Percentiles rank a stretch among this genome's conserved stretches.
Evolutionary conservation across 1,140 invertebrate species (phyloP).

Genomic region (Calephelis virginiensis): DNA sequence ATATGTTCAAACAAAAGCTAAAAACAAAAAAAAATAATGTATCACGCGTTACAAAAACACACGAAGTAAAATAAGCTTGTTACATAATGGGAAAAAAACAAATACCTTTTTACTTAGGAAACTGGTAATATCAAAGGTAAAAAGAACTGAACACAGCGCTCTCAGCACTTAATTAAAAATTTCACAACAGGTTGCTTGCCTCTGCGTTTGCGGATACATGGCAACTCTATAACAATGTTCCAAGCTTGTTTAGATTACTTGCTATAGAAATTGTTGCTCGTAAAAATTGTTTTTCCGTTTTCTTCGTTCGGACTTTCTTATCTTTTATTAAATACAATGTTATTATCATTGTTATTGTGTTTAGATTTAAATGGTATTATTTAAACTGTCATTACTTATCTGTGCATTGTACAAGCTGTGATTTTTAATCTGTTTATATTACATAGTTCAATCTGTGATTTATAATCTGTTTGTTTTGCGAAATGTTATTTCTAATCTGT

Average conservation of each 20-base stretch:
- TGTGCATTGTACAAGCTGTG: too few relatives aligned
- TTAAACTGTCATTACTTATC: too few relatives aligned
- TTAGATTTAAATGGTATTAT: not conserved
- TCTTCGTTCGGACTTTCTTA: conserved; percentile 13
- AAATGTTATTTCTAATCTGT: too few relatives aligned
- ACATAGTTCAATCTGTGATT: too few relatives aligned
- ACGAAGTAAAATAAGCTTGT: conserved; percentile 14
- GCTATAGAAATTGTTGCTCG: conserved; percentile 25
- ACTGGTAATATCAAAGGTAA: conserved; percentile 32
- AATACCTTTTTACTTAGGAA: conserved; percentile 29
- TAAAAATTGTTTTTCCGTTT: conserved; percentile 18
- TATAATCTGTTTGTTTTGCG: too few relatives aligned
- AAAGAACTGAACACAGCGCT: conserved; percentile 35
- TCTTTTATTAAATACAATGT: conserved; percentile 14
- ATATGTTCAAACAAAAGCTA: too few relatives aligned
- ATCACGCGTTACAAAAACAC: not conserved
- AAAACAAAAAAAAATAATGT: too few relatives aligned
- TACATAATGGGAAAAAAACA: conserved; percentile 22
- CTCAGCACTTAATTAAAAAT: conserved; percentile 59
- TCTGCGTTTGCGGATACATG: conserved; percentile 37
- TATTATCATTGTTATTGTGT: conserved; percentile 6
- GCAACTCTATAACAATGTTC: conserved; percentile 33
- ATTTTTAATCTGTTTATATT: too few relatives aligned
- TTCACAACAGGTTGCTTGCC: conserved; percentile 61
- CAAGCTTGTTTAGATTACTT: conserved; percentile 33